These are phyloP conservation scores for Leptestheria dahalacensis DNA, from an alignment of 1,140 invertebrate genomes.

Conservation along the genomic window DNA sequence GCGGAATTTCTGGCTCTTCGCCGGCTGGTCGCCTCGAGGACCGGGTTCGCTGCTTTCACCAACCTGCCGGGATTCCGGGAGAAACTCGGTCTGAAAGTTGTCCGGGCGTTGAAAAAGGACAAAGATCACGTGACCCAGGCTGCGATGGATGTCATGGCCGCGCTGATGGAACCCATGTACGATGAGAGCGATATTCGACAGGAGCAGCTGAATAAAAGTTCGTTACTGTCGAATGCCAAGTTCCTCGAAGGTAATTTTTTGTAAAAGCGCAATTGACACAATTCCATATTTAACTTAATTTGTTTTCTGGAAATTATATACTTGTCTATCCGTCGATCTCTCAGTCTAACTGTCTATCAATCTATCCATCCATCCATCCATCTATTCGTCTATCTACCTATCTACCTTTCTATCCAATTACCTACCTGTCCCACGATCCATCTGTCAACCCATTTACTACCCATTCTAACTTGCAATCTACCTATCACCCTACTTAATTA, in stretches of 20 bases:
- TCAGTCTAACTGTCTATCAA: too few species aligned
- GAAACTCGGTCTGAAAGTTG: constrained; percentile 72
- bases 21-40: constrained; percentile 87
- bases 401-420: too few species aligned
- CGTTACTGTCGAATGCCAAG: constrained; percentile 73
- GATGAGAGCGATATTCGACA: constrained; percentile 83
- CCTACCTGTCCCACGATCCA: too few species aligned
- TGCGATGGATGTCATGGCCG: constrained; percentile 91
- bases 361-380: too few species aligned
- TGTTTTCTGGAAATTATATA: too few species aligned
- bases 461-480: too few species aligned
- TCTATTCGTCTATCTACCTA: too few species aligned
- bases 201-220: constrained; percentile 95
- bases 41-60: constrained; percentile 93
- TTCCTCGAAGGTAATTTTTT: constrained; percentile 79
- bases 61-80: constrained; percentile 80
- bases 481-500: too few species aligned
- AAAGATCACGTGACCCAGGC: constrained; percentile 85
- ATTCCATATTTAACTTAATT: too few species aligned
- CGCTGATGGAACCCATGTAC: constrained; percentile 98
- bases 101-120: constrained; percentile 75
- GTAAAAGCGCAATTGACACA: too few species aligned
- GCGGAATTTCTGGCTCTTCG: constrained; percentile 88
- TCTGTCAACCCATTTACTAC: too few species aligned
- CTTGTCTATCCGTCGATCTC: too few species aligned